These are phyloP conservation scores for Empidonax traillii DNA, from an alignment of 2,113 vertebrate species.

Conservation along the genomic window DNA sequence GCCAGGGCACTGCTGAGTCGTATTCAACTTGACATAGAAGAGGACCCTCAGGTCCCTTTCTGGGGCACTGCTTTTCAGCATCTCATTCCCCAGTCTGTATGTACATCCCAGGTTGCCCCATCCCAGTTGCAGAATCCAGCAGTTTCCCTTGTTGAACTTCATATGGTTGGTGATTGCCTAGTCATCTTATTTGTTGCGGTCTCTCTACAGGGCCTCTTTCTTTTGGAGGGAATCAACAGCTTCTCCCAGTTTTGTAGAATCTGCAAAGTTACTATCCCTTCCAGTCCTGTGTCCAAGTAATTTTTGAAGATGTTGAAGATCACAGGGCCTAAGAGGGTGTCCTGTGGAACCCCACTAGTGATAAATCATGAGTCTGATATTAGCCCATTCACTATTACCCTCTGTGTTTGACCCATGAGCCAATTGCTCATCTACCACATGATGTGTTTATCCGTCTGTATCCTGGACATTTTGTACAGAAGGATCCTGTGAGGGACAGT, in stretches of 20 bases:
- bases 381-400: background rate
- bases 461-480: background rate
- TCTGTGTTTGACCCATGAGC: background rate
- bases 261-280: background rate
- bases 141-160: background rate
- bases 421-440: background rate
- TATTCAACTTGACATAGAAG: background rate
- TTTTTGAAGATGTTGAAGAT: background rate
- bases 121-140: background rate
- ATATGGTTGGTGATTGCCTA: background rate
- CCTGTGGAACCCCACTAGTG: background rate
- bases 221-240: background rate
- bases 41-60: background rate
- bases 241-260: background rate
- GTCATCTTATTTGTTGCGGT: accelerated
- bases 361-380: background rate
- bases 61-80: background rate
- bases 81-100: background rate
- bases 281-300: background rate
- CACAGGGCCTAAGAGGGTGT: background rate
- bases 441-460: background rate
- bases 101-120: background rate
- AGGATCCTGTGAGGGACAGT: background rate
- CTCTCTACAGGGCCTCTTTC: background rate
- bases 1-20: background rate